These are phyloP conservation scores for Parnassius apollo DNA, from an alignment of 2,888 invertebrate genomes.

Conservation along the genomic window DNA sequence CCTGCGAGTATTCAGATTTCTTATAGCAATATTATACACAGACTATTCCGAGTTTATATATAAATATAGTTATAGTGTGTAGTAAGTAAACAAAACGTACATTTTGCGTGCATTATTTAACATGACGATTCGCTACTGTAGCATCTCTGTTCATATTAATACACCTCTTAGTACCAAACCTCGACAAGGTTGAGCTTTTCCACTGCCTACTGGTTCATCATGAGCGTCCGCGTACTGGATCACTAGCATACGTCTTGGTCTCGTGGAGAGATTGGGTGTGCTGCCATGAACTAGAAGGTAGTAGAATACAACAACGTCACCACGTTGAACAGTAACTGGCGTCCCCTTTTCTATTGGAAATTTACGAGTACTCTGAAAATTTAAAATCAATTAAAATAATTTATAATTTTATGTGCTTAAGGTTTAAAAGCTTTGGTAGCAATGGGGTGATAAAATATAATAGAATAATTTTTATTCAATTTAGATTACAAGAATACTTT, in stretches of 20 bases:
- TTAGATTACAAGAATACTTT: no score
- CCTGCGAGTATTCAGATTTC: no score
- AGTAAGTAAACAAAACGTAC: not conserved
- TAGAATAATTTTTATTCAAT: no score
- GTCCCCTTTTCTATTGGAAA: conserved; percentile 73
- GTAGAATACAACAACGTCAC: conserved; percentile 80
- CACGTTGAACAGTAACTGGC: conserved; percentile 74
- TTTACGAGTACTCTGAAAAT: conserved; percentile 55
- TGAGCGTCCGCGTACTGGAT: conserved; percentile 77
- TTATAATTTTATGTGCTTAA: no score
- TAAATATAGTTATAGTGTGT: not conserved
- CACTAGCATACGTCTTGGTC: conserved; percentile 78
- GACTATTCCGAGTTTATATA: no score
- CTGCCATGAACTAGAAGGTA: conserved; percentile 82
- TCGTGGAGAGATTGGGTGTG: conserved; percentile 68
- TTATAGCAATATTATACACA: no score
- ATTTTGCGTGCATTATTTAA: conserved; percentile 14
- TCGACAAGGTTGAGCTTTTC: conserved; percentile 73
- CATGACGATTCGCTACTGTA: conserved; percentile 41
- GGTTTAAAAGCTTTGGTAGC: no score
- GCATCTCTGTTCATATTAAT: conserved; percentile 60
- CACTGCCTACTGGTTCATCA: conserved; percentile 68
- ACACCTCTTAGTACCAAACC: conserved; percentile 77
- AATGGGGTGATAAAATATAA: no score
- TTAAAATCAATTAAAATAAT: no score